phyloP scores from a whole-genome alignment of 1,140 invertebrate genomes.

The Heterodera carotae region DNA sequence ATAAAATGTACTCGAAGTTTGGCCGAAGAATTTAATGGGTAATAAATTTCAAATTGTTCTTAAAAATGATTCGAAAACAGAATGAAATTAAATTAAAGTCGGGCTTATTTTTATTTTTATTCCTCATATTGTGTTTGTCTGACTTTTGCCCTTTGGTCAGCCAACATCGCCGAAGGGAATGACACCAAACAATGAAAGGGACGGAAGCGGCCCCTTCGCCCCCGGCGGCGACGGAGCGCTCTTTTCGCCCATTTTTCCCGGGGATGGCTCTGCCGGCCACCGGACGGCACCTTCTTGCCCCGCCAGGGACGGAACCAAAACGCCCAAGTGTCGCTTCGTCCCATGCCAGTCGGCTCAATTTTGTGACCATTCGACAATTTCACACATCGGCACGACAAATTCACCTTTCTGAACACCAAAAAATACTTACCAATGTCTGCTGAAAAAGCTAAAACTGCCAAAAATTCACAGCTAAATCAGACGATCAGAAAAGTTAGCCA shows the following conservation, averaged over 20 bases:
- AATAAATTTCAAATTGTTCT: too few species aligned
- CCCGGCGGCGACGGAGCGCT: too few species aligned
- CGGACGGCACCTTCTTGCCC: constrained; percentile 5
- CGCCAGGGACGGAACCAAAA: not conserved
- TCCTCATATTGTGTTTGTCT: too few species aligned
- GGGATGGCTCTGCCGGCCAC: constrained; percentile 12
- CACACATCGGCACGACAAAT: not conserved
- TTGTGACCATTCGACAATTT: not conserved
- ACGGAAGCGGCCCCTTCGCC: not conserved
- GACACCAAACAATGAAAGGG: too few species aligned
- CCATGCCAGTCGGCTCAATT: not conserved
- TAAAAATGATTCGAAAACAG: too few species aligned
- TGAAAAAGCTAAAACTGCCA: not conserved
- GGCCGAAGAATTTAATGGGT: too few species aligned
- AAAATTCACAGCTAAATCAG: not conserved
- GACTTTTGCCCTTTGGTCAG: constrained; percentile 1
- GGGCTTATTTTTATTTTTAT: too few species aligned
- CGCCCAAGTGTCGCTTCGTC: too few species aligned
- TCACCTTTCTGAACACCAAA: not conserved
- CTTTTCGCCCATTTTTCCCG: not conserved
- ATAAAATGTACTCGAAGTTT: too few species aligned
- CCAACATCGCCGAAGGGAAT: not conserved
- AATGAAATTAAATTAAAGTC: too few species aligned
- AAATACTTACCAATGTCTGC: not conserved
- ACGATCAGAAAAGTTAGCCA: not conserved